Conservation (phyloP, 2,888 invertebrate species). For the Platycheirus rosarum region DNA sequence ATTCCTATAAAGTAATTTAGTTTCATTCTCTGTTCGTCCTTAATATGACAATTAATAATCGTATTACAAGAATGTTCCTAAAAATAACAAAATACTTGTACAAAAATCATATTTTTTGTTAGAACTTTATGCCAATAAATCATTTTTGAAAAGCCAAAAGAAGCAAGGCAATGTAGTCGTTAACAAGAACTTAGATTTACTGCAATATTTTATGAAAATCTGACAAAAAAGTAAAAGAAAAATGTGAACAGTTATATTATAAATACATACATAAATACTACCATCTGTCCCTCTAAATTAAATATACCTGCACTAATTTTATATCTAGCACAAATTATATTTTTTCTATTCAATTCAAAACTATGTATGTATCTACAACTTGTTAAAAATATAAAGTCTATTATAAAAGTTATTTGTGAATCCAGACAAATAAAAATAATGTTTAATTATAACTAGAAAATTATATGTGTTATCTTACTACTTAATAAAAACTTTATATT, state of each 20-base stretch:
- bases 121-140: constrained; percentile 9
- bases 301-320: neutral
- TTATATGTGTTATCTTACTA: too few relatives aligned
- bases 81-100: constrained; percentile 34
- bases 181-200: constrained; percentile 26
- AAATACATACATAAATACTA: neutral
- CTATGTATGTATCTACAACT: constrained; percentile 28
- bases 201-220: constrained; percentile 28
- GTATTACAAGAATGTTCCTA: constrained; percentile 71
- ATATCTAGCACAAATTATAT: neutral
- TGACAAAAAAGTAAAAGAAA: constrained; percentile 48
- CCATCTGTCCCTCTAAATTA: too few relatives aligned
- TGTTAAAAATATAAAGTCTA: constrained; percentile 24
- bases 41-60: constrained; percentile 57
- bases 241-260: neutral
- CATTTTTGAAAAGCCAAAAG: constrained; percentile 11
- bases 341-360: constrained; percentile 11
- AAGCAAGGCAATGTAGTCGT: neutral
- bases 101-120: constrained; percentile 23
- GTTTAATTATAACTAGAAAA: too few relatives aligned
- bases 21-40: constrained; percentile 40
- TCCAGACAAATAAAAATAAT: too few relatives aligned
- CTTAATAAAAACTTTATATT: too few relatives aligned
- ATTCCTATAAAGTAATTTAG: constrained; percentile 34
- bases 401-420: neutral